Conservation (phyloP, 2,888 invertebrate species). For the Spodoptera littoralis region DNA sequence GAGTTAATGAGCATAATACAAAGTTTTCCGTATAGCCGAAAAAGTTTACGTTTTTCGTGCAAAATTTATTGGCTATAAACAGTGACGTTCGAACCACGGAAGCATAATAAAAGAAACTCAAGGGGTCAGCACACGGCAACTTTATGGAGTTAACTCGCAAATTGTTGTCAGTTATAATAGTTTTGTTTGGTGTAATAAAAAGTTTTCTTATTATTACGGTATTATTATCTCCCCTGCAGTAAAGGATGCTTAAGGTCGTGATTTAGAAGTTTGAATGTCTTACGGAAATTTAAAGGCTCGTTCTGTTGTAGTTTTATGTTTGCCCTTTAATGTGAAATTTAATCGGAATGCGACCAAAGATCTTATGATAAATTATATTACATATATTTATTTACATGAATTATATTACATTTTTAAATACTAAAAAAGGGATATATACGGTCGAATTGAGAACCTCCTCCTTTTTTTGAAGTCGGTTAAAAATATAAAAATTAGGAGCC, state of each 20-base stretch:
- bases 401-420: too few relatives aligned
- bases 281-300: conserved; percentile 4
- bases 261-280: conserved; percentile 34
- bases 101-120: conserved; percentile 73
- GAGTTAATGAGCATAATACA: conserved; percentile 57
- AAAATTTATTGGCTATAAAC: conserved; percentile 80
- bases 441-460: too few relatives aligned
- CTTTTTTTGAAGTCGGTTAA: too few relatives aligned
- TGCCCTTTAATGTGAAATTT: too few relatives aligned
- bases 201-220: conserved; percentile 58
- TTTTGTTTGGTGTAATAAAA: conserved; percentile 56
- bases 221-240: conserved; percentile 43
- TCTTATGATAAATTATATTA: too few relatives aligned
- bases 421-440: too few relatives aligned
- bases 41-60: conserved; percentile 71
- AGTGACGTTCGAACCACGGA: conserved; percentile 70
- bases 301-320: not conserved
- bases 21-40: conserved; percentile 68
- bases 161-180: conserved; percentile 62
- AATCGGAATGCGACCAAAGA: too few relatives aligned
- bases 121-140: conserved; percentile 71
- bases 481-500: too few relatives aligned
- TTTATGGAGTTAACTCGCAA: conserved; percentile 72
- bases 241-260: conserved; percentile 24
- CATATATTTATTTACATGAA: too few relatives aligned